Evolutionary conservation across 2,113 vertebrate species (phyloP).

Genomic region (Hippocampus guttulatus): DNA sequence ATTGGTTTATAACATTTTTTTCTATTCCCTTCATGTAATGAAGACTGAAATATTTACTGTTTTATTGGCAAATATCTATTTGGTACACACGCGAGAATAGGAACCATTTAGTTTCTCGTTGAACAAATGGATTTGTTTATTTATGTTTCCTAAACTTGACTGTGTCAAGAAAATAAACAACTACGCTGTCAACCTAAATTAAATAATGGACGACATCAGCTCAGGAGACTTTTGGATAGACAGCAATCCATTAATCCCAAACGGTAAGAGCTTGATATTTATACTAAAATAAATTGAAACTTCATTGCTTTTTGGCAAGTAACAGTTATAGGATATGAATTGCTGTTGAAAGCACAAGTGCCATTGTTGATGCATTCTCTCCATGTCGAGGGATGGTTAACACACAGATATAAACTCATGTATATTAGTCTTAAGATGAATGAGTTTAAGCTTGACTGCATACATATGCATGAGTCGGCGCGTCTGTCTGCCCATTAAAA

Average conservation of each 20-base stretch:
- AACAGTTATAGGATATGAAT: constrained; percentile 46
- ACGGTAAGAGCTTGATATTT: constrained; percentile 57
- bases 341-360: constrained; percentile 59
- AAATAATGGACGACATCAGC: constrained; percentile 52
- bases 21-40: neutral
- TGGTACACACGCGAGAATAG: neutral
- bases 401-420: constrained; percentile 4
- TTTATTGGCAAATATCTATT: too few relatives aligned
- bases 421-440: neutral
- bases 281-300: constrained; percentile 51
- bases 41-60: neutral
- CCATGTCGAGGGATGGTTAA: constrained; percentile 14
- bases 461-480: constrained; percentile 28
- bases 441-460: neutral
- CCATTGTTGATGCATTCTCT: constrained; percentile 19
- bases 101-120: neutral
- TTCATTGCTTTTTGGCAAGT: constrained; percentile 47
- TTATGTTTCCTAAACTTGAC: constrained; percentile 31
- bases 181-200: constrained; percentile 36
- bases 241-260: constrained; percentile 53
- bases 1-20: neutral
- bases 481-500: constrained; percentile 34
- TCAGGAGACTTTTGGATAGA: constrained; percentile 46
- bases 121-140: constrained; percentile 20
- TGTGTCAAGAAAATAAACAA: constrained; percentile 26